These are phyloP conservation scores for Chelon labrosus DNA, from an alignment of 2,797 vertebrate species.

Conservation along the genomic window DNA sequence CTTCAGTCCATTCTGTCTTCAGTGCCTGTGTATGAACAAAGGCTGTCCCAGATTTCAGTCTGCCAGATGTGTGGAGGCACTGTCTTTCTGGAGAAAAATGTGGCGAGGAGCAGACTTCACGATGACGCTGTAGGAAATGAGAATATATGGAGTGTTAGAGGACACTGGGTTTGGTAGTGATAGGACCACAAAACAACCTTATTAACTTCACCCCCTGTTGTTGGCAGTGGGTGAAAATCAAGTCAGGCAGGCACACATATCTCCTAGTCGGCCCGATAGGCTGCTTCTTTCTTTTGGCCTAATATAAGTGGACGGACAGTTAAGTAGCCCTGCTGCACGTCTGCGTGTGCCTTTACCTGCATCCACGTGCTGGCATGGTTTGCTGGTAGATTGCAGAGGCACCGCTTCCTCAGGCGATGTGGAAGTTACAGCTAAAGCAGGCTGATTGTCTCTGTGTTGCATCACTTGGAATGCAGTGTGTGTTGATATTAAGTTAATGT, in stretches of 20 bases:
- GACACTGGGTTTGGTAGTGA: conserved; percentile 61
- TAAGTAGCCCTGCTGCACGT: conserved; percentile 65
- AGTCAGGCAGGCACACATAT: conserved; percentile 67
- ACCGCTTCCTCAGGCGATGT: conserved; percentile 43
- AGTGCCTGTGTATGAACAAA: conserved; percentile 53
- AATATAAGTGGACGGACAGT: conserved; percentile 78
- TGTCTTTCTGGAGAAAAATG: conserved; percentile 54
- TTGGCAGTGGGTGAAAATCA: conserved; percentile 72
- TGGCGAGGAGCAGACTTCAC: conserved; percentile 42
- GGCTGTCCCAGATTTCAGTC: conserved; percentile 43
- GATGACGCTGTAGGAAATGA: conserved; percentile 57
- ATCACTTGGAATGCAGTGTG: conserved; percentile 52
- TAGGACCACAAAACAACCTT: conserved; percentile 74
- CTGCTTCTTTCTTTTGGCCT: conserved; percentile 64
- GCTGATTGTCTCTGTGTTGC: conserved; percentile 64
- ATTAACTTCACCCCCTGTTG: conserved; percentile 76
- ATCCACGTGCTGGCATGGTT: conserved; percentile 43
- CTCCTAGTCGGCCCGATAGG: conserved; percentile 55
- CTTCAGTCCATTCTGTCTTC: conserved; percentile 48
- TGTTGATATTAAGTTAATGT: conserved; percentile 35
- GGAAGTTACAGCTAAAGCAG: conserved; percentile 47
- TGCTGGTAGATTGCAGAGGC: conserved; percentile 50
- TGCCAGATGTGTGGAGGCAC: conserved; percentile 31
- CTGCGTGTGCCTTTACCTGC: conserved; percentile 37
- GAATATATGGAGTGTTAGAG: conserved; percentile 62